phyloP scores from a whole-genome alignment of 2,888 invertebrate species.

The Alcis repandata region DNA sequence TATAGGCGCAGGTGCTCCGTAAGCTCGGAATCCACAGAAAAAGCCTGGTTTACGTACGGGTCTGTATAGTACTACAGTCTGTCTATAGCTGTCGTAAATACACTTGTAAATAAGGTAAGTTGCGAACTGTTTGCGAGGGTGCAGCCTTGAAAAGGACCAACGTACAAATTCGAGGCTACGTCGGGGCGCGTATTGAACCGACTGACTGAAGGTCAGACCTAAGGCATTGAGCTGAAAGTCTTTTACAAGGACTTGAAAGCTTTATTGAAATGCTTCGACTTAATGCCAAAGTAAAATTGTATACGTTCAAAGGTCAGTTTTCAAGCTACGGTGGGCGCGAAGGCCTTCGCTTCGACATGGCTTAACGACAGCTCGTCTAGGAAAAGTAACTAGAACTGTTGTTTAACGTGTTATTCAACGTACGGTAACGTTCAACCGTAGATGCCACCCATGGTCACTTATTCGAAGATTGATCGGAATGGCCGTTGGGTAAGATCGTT shows the following conservation, averaged over 20 bases:
- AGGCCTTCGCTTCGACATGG: background rate
- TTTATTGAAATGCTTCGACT: constrained; percentile 17
- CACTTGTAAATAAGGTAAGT: constrained; percentile 1
- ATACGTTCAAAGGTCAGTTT: background rate
- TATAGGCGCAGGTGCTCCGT: constrained; percentile 22
- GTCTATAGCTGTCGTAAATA: background rate
- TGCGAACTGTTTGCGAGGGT: constrained; percentile 6
- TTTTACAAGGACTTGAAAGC: constrained; percentile 17
- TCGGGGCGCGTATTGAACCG: constrained; percentile 67
- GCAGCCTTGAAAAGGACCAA: constrained; percentile 27
- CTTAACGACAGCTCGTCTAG: no score
- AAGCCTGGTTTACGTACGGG: constrained; percentile 3
- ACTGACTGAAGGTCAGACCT: constrained; percentile 61
- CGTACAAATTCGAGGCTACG: constrained; percentile 52
- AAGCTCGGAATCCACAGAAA: constrained; percentile 14
- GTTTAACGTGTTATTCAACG: no score
- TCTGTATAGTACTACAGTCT: background rate
- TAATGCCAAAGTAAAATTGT: background rate
- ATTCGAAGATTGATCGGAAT: background rate
- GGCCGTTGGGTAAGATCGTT: background rate
- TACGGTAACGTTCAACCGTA: background rate
- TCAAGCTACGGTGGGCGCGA: background rate
- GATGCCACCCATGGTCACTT: background rate
- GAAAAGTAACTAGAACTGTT: no score
- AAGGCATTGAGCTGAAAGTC: constrained; percentile 27